Conservation (phyloP, 37 sponge, comb jelly and placozoan species). For the Spongilla lacustris region DNA sequence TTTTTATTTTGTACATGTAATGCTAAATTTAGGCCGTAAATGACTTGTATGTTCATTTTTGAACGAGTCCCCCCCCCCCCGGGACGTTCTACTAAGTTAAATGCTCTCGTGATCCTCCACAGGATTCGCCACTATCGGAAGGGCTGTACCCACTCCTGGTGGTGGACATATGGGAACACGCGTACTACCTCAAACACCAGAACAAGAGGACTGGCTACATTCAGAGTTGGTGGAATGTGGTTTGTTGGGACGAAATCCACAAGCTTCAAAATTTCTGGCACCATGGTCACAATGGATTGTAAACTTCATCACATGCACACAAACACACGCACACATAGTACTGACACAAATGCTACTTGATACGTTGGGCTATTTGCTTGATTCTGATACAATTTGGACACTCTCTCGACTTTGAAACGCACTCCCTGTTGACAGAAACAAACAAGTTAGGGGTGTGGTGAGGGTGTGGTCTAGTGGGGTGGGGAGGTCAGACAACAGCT, state of each 20-base stretch:
- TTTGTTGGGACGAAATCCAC: slow-evolving; percentile 72
- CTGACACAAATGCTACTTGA: not conserved
- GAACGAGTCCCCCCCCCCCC: no score
- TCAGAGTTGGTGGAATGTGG: slow-evolving; percentile 73
- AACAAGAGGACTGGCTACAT: slow-evolving; percentile 71
- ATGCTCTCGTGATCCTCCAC: no score
- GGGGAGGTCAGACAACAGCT: not conserved
- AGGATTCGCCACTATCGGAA: slow-evolving; percentile 74
- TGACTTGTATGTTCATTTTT: no score
- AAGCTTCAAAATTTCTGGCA: slow-evolving; percentile 54
- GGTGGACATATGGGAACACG: slow-evolving; percentile 90
- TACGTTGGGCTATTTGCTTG: not conserved
- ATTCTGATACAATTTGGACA: not conserved
- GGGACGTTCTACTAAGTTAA: no score
- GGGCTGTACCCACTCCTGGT: slow-evolving; percentile 75
- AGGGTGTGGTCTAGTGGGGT: not conserved
- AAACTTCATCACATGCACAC: not conserved
- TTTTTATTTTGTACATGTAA: not conserved
- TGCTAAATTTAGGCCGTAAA: no score
- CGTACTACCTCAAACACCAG: slow-evolving; percentile 90
- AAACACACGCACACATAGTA: not conserved
- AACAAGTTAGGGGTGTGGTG: not conserved
- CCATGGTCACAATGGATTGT: not conserved
- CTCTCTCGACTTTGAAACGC: not conserved
- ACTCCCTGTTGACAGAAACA: not conserved